phyloP scores from a whole-genome alignment of 2,113 vertebrate genomes.

The Australoheros scitulus region DNA sequence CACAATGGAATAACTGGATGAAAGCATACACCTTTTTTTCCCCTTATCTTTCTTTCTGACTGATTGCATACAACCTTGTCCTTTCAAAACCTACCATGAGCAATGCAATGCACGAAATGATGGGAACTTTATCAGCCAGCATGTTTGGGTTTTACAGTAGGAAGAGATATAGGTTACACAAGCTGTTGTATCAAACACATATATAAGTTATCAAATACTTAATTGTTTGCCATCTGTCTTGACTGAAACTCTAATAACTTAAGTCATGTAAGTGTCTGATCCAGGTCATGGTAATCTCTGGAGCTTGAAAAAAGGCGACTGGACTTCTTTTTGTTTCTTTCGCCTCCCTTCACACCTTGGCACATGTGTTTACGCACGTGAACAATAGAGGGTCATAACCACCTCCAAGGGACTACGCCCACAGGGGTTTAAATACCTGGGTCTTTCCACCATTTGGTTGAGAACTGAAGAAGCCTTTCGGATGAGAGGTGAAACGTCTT shows the following conservation, averaged over 20 bases:
- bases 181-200: background rate
- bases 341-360: no score
- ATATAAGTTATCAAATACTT: background rate
- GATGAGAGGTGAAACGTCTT: no score
- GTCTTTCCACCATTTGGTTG: no score
- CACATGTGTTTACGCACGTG: no score
- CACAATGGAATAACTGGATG: background rate
- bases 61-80: background rate
- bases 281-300: no score
- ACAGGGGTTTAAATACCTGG: no score
- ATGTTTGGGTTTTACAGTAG: background rate
- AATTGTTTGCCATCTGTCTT: background rate
- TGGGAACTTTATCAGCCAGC: background rate
- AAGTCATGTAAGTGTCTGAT: background rate
- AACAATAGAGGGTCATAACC: no score
- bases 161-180: background rate
- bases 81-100: background rate
- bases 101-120: background rate
- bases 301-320: no score
- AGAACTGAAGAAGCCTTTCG: no score
- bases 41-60: background rate
- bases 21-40: background rate
- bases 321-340: no score
- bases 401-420: no score
- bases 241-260: background rate